A percentile compares a stretch with the other conserved stretches of the same genome.
phyloP scores from a whole-genome alignment of 64 coral and sea anemone species.

The Astreopora myriophthalma region DNA sequence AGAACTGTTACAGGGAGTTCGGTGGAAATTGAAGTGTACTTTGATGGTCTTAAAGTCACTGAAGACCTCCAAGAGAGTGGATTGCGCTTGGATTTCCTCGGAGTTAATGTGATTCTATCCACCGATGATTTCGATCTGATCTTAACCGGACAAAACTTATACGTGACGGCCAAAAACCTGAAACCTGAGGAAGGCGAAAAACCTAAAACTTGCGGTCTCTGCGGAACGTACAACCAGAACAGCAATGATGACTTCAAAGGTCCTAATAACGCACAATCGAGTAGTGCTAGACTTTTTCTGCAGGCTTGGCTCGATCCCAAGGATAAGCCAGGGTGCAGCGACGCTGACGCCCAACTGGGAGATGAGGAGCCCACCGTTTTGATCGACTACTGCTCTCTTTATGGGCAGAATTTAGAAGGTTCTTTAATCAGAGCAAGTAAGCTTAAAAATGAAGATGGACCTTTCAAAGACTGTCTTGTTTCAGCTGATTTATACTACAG shows the following conservation, averaged over 20 bases:
- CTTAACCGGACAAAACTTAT: neutral
- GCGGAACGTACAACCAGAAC: constrained; percentile 1
- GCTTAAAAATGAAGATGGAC: neutral
- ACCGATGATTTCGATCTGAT: neutral
- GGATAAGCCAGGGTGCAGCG: neutral
- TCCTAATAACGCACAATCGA: neutral
- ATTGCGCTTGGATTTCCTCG: neutral
- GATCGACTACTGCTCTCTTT: neutral
- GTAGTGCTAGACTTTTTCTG: neutral
- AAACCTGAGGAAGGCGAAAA: neutral
- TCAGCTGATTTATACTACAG: neutral
- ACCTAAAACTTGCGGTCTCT: neutral
- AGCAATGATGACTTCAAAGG: neutral
- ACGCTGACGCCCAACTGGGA: neutral
- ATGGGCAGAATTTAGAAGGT: neutral
- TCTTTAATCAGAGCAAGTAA: neutral
- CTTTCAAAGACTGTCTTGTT: neutral
- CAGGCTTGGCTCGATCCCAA: neutral
- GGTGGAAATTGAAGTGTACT: neutral
- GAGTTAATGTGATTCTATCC: neutral
- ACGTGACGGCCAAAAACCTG: neutral
- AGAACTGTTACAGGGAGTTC: neutral
- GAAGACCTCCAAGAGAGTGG: neutral
- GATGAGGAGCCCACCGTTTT: neutral
- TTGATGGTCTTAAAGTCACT: neutral